phyloP scores from a whole-genome alignment of 2,113 vertebrate genomes.

The Channa maculata region DNA sequence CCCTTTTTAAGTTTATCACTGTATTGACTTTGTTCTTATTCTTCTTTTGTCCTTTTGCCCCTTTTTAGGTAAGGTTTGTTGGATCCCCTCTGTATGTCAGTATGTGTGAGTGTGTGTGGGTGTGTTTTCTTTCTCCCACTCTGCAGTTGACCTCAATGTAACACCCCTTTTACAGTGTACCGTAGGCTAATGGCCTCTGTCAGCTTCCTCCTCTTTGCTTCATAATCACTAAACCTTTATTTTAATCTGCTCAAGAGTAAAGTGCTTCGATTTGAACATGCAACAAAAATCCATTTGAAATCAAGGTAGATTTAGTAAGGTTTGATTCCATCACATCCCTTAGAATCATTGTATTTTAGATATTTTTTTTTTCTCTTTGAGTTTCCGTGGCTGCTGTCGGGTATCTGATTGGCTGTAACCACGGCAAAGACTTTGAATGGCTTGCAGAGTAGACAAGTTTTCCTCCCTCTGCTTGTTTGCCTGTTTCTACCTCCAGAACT shows the following conservation, averaged over 20 bases:
- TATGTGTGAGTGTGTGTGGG: conserved; percentile 64
- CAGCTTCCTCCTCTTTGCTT: conserved; percentile 83
- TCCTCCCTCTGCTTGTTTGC: conserved; percentile 80
- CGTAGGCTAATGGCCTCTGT: conserved; percentile 84
- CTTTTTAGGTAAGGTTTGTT: conserved; percentile 88
- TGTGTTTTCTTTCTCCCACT: conserved; percentile 81
- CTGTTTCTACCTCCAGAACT: conserved; percentile 81
- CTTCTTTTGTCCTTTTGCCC: conserved; percentile 83
- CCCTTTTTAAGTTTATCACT: conserved; percentile 85
- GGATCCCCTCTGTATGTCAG: conserved; percentile 81
- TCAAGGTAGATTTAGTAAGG: conserved; percentile 76
- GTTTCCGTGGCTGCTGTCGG: conserved; percentile 81
- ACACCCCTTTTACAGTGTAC: conserved; percentile 80
- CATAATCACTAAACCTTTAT: conserved; percentile 85
- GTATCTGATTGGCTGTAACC: conserved; percentile 84
- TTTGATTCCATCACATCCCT: conserved; percentile 74
- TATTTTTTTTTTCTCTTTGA: conserved; percentile 54
- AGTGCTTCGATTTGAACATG: conserved; percentile 75
- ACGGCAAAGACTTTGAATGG: conserved; percentile 83
- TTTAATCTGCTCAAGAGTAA: conserved; percentile 77
- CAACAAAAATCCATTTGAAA: conserved; percentile 74
- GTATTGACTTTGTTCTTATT: conserved; percentile 87
- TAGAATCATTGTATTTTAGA: conserved; percentile 74
- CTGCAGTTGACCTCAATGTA: conserved; percentile 82
- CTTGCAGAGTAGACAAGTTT: conserved; percentile 83